These are phyloP conservation scores for Premnoplex brunnescens DNA, from an alignment of 2,797 vertebrate species.

Conservation along the genomic window DNA sequence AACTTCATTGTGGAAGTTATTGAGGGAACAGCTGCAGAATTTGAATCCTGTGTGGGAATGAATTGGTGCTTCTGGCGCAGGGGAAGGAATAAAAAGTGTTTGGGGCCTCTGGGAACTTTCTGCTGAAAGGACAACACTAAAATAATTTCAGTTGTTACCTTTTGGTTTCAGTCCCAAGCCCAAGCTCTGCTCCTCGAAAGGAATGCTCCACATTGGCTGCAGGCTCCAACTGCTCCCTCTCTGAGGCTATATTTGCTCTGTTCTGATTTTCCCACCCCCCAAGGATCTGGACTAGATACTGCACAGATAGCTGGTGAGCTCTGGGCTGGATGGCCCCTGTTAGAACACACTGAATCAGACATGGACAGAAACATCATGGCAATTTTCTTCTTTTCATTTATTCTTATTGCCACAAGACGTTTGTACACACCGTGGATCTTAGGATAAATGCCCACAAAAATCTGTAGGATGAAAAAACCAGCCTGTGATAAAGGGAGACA, in stretches of 20 bases:
- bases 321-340: background rate
- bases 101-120: conserved; percentile 47
- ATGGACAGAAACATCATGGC: background rate
- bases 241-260: conserved; percentile 21
- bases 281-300: conserved; percentile 52
- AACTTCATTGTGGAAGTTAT: conserved; percentile 34
- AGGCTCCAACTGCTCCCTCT: conserved; percentile 4
- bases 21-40: conserved; percentile 54
- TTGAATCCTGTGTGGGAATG: conserved; percentile 38
- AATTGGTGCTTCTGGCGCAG: conserved; percentile 23
- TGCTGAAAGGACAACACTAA: conserved; percentile 32
- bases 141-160: conserved; percentile 40
- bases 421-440: background rate
- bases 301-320: background rate
- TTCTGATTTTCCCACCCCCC: conserved; percentile 28
- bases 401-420: background rate
- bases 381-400: background rate
- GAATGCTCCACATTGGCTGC: background rate
- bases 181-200: conserved; percentile 1
- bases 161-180: conserved; percentile 27
- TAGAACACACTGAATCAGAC: background rate
- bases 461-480: background rate
- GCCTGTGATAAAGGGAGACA: background rate
- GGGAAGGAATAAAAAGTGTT: conserved; percentile 39
- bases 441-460: background rate